Conservation (phyloP, 2,888 invertebrate species). For the Polia nebulosa region DNA sequence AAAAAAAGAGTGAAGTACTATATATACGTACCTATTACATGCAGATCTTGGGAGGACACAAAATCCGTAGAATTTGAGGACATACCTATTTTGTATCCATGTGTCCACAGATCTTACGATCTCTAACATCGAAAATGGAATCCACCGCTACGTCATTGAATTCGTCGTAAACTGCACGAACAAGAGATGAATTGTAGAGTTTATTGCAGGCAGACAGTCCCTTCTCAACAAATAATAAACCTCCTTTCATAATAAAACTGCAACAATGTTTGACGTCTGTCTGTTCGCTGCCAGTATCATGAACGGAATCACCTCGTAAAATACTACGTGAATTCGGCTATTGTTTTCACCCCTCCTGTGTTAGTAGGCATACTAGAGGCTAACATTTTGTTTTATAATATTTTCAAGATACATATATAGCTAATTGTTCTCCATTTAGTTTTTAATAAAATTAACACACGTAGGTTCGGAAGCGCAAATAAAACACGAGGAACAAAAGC, state of each 20-base stretch:
- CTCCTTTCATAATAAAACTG: constrained; percentile 33
- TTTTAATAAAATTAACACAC: constrained; percentile 14
- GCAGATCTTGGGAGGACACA: not conserved
- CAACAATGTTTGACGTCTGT: constrained; percentile 30
- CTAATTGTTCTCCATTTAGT: not conserved
- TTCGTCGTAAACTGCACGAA: constrained; percentile 28
- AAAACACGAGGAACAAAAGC: constrained; percentile 37
- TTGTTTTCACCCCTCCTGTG: not conserved
- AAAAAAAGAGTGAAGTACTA: not conserved
- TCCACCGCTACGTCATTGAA: not conserved
- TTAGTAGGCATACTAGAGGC: too few species aligned
- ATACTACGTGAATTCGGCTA: not conserved
- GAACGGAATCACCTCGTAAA: constrained; percentile 11
- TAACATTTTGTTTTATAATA: not conserved
- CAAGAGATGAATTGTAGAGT: constrained; percentile 8
- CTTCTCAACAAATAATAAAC: constrained; percentile 40
- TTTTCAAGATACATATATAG: not conserved
- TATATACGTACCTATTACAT: not conserved
- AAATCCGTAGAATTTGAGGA: not conserved
- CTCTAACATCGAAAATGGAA: not conserved
- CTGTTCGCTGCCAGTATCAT: constrained; percentile 2
- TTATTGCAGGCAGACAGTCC: constrained; percentile 30
- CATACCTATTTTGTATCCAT: not conserved
- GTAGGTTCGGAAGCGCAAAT: constrained; percentile 9
- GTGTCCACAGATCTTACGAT: not conserved